Percentiles rank a stretch among this genome's conserved stretches.
phyloP scores from a whole-genome alignment of 2,888 invertebrate species.

The Drosophila nigricruria region DNA sequence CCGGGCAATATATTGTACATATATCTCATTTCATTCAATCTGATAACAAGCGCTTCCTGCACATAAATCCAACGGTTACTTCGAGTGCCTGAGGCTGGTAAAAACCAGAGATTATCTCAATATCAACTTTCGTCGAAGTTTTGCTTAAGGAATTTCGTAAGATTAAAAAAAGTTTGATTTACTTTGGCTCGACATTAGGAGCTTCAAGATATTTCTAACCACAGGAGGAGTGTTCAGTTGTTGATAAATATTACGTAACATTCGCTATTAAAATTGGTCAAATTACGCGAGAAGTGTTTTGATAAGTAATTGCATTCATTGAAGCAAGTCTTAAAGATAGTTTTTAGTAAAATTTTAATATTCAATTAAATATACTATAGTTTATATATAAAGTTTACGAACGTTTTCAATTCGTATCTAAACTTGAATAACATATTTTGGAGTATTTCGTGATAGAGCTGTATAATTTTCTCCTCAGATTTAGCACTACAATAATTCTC shows the following conservation, averaged over 20 bases:
- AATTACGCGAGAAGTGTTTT: too few relatives aligned
- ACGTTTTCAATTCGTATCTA: too few relatives aligned
- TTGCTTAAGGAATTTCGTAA: not conserved
- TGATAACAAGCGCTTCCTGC: slow-evolving; percentile 2
- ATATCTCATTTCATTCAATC: not conserved
- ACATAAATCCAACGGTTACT: not conserved
- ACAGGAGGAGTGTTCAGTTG: not conserved
- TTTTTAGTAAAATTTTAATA: too few relatives aligned
- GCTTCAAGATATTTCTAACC: not conserved
- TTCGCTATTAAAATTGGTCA: not conserved
- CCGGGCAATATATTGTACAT: not conserved
- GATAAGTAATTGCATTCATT: too few relatives aligned
- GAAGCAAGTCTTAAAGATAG: too few relatives aligned
- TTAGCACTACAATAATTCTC: too few relatives aligned
- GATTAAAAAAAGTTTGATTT: not conserved
- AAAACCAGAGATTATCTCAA: not conserved
- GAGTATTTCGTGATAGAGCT: too few relatives aligned
- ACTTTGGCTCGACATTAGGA: not conserved
- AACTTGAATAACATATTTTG: too few relatives aligned
- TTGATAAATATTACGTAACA: not conserved
- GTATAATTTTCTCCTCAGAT: too few relatives aligned
- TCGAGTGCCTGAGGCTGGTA: not conserved
- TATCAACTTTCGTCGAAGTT: not conserved
- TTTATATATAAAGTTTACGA: too few relatives aligned
- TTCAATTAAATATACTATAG: too few relatives aligned